Evolutionary conservation across 2,888 invertebrate species (phyloP).

Genomic region (Beris morrisii): DNA sequence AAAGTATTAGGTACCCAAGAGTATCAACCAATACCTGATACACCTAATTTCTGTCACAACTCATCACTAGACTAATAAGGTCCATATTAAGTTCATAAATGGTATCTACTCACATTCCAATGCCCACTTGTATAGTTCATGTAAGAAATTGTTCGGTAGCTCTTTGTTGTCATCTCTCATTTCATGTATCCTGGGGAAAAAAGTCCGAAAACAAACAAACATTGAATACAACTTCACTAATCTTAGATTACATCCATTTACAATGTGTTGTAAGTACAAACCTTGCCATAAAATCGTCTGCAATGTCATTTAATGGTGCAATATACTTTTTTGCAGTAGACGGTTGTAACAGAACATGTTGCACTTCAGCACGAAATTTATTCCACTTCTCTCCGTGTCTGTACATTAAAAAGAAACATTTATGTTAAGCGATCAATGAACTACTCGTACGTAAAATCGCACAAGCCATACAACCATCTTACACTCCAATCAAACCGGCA

Average conservation of each 20-base stretch:
- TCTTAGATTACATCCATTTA: slow-evolving; percentile 4
- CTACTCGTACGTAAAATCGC: background rate
- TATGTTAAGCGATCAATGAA: background rate
- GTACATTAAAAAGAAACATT: slow-evolving; percentile 35
- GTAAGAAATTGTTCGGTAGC: slow-evolving; percentile 79
- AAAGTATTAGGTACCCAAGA: too few species aligned
- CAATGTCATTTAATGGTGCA: slow-evolving; percentile 71
- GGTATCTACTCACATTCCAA: slow-evolving; percentile 75
- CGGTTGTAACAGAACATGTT: slow-evolving; percentile 80
- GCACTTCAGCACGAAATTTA: slow-evolving; percentile 78
- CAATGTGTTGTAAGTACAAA: slow-evolving; percentile 47
- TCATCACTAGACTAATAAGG: too few species aligned
- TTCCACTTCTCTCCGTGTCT: slow-evolving; percentile 90
- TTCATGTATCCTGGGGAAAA: slow-evolving; percentile 63
- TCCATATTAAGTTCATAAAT: too few species aligned
- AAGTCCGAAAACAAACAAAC: background rate
- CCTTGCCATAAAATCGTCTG: slow-evolving; percentile 74
- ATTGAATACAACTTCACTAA: background rate
- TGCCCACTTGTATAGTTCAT: slow-evolving; percentile 90
- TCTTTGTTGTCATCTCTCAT: slow-evolving; percentile 67
- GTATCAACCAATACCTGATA: too few species aligned
- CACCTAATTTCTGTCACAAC: too few species aligned
- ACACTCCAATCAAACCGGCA: slow-evolving; percentile 76
- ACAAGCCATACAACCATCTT: slow-evolving; percentile 52
- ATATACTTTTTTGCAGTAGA: slow-evolving; percentile 76